These are phyloP conservation scores for Rhincodon typus DNA, from an alignment of 2,797 vertebrate species.

Conservation along the genomic window DNA sequence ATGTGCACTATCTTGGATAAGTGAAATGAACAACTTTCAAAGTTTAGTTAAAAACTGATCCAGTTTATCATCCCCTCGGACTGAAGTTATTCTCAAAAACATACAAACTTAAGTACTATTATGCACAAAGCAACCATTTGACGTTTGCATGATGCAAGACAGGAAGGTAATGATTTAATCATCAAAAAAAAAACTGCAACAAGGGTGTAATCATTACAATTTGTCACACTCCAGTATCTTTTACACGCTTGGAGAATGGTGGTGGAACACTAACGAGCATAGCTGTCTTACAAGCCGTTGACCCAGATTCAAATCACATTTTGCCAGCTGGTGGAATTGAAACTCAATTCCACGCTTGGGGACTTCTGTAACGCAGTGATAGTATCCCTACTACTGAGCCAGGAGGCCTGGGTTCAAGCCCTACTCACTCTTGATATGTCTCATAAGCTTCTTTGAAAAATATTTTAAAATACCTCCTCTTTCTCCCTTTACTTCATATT, in stretches of 20 bases:
- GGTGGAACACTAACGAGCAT: too few species aligned
- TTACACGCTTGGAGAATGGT: neutral
- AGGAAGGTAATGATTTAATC: neutral
- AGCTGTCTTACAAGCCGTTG: too few species aligned
- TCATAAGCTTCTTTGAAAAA: neutral
- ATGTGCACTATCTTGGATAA: neutral
- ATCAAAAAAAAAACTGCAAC: neutral
- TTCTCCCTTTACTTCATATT: neutral
- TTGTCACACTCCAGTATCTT: neutral
- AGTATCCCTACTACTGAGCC: too few species aligned
- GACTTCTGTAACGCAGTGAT: too few species aligned
- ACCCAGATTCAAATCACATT: too few species aligned
- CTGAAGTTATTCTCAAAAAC: neutral
- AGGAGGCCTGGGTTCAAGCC: too few species aligned
- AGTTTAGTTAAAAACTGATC: neutral
- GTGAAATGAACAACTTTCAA: neutral
- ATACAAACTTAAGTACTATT: neutral
- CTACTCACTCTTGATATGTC: too few species aligned
- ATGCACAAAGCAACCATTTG: neutral
- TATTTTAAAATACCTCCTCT: neutral
- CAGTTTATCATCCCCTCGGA: neutral
- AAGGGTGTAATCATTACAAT: neutral
- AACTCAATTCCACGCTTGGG: too few species aligned
- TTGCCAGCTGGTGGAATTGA: too few species aligned
- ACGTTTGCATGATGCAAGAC: neutral